Percentiles rank a stretch among this genome's conserved stretches.
Evolutionary conservation across 2,888 invertebrate species (phyloP).

Genomic region (Gonocerus acuteangulatus): DNA sequence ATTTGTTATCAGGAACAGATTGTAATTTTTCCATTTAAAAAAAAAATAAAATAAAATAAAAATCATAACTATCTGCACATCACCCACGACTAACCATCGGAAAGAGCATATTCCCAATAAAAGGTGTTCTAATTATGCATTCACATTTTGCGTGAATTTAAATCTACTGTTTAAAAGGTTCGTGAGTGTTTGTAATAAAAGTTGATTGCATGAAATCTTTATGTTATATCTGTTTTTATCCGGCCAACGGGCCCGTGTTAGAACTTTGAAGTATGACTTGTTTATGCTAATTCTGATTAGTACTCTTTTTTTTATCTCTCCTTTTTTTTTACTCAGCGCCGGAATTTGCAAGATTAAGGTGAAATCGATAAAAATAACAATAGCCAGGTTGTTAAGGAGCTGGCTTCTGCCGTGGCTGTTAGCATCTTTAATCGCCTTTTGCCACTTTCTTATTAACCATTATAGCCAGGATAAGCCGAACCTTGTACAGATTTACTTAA

Average conservation of each 20-base stretch:
- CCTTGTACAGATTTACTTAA: too few relatives aligned
- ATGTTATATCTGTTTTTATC: constrained; percentile 29
- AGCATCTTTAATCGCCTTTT: too few relatives aligned
- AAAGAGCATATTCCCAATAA: too few relatives aligned
- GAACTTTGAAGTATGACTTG: constrained; percentile 26
- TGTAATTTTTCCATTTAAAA: too few relatives aligned
- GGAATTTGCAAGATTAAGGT: constrained; percentile 4
- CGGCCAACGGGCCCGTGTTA: constrained; percentile 18
- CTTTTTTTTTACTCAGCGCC: constrained; percentile 11
- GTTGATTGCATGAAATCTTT: constrained; percentile 25
- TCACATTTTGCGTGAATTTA: constrained; percentile 28
- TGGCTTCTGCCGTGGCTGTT: too few relatives aligned
- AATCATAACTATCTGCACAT: too few relatives aligned
- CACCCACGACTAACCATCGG: too few relatives aligned
- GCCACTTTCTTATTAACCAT: too few relatives aligned
- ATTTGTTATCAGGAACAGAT: too few relatives aligned
- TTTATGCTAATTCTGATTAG: constrained; percentile 26
- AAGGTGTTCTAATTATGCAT: constrained; percentile 11
- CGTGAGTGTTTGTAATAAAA: constrained; percentile 24
- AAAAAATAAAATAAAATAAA: too few relatives aligned
- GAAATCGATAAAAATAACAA: constrained; percentile 7
- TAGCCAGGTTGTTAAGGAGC: neutral
- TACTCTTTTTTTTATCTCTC: constrained; percentile 4
- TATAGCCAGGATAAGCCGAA: too few relatives aligned
- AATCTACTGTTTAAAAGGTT: constrained; percentile 18